Base-by-base conservation (phyloP, 1,140 invertebrate genomes). In the Drosophila dunni region DNA sequence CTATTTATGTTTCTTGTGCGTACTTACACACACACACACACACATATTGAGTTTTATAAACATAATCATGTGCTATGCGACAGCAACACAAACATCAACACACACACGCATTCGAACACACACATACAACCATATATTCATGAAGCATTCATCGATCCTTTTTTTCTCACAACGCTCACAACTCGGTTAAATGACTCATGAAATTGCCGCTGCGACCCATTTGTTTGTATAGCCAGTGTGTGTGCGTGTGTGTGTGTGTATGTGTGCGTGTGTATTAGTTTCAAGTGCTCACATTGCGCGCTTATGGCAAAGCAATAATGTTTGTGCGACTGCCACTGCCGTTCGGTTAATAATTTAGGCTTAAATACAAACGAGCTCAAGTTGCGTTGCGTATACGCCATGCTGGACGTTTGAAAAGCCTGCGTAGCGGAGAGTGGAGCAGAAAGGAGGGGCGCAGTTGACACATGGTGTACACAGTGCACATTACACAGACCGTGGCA, bases 181-280 rank as follows among this genome's bases (percentile, higher is more conserved):
- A 89, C 78, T 90, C 70, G 67, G 84, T 89, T 89, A 89, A 89
- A 89, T 89, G 84, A 89, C 84, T 89, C 84, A 89, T 89, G 84
- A 89, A 89, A 89, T 89, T 85, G 84, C 76, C 72, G 80, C 79
- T 89, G 83, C 83, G 83, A 82, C 79, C 83, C 83, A 82, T 86
- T 86, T 82, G 67, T 76, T 76, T 76, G 74, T 72, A 73, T 67
- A 50, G 48, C 46, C n/a, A 17, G 15, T 10, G 44, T 51, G 45
- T 63, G 58, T 24, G 45, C 15, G 56, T 33, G 15, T 57, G 40
- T 29, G n/a, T 34, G 10, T 8, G 33, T 57, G 40, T 60, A 36
- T 48, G 17, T 29, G 53, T 66, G 77, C 33, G 50, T 51, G 45
- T 75, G 75, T 88, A 75, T 83, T 75, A 83, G 79, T 83, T 88